These are phyloP conservation scores for Sipha flava DNA, from an alignment of 1,140 invertebrate genomes.

Conservation along the genomic window DNA sequence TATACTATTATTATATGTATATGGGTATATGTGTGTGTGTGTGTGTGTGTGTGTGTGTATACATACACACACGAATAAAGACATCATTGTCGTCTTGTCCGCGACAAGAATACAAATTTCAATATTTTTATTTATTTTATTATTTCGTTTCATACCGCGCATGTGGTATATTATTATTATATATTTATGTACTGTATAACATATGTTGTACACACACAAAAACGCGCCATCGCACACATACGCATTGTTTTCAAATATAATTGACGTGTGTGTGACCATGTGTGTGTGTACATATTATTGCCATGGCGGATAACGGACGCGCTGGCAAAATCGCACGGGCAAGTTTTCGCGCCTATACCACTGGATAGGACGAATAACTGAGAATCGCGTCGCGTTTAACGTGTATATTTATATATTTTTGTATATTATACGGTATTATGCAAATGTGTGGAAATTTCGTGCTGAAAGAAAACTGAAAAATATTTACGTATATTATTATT, in stretches of 20 bases:
- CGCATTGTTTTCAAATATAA: neutral
- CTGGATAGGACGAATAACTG: no score
- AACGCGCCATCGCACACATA: neutral
- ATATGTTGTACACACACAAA: neutral
- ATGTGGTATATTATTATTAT: neutral
- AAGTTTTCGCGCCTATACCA: no score
- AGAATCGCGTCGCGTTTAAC: neutral
- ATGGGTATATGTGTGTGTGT: neutral
- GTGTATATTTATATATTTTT: no score
- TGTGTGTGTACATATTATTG: no score
- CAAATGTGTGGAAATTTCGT: neutral
- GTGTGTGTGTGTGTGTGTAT: neutral
- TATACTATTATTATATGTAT: neutral
- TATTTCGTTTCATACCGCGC: neutral
- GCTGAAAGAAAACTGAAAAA: neutral
- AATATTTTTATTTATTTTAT: neutral
- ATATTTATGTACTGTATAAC: neutral
- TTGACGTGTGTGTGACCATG: no score
- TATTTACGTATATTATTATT: no score
- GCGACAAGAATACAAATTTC: conserved; percentile 27
- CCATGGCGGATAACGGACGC: no score
- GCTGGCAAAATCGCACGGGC: no score
- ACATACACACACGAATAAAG: neutral
- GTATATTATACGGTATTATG: neutral
- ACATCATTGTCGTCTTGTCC: conserved; percentile 27